phyloP scores from a whole-genome alignment of 2,888 invertebrate genomes.

The Pristionchus japonicus region DNA sequence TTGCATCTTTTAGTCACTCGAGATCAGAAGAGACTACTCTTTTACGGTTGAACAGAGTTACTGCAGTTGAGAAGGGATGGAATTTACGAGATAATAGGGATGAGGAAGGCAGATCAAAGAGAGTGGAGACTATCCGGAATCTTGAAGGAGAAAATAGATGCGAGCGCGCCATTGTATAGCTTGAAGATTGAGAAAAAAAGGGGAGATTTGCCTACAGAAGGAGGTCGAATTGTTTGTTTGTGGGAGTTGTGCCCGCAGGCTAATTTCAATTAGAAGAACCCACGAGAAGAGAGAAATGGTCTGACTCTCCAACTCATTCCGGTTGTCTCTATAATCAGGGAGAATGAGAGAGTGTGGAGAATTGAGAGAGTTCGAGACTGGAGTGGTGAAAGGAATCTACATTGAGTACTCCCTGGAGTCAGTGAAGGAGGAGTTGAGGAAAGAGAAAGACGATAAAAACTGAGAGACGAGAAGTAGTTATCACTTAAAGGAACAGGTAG shows the following conservation, averaged over 20 bases:
- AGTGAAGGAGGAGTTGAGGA: not conserved
- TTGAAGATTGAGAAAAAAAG: not conserved
- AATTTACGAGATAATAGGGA: not conserved
- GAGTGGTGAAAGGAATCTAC: constrained; percentile 26
- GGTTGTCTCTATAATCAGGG: not conserved
- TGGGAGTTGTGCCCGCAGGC: constrained; percentile 29
- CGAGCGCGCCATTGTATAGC: constrained; percentile 16
- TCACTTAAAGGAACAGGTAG: constrained; percentile 30
- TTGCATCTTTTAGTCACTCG: not conserved
- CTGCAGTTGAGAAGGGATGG: not conserved
- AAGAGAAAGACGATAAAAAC: not conserved
- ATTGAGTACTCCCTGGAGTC: constrained; percentile 19
- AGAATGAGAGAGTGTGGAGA: not conserved
- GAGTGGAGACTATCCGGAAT: not conserved
- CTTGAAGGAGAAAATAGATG: constrained; percentile 20
- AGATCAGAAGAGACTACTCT: constrained; percentile 28
- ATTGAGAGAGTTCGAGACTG: not conserved
- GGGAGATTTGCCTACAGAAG: constrained; percentile 13
- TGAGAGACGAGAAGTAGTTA: not conserved
- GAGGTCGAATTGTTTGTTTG: constrained; percentile 26
- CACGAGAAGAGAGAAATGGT: constrained; percentile 10
- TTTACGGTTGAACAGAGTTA: constrained; percentile 36
- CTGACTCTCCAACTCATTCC: not conserved
- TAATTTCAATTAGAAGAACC: constrained; percentile 45
- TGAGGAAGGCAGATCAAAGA: not conserved